A percentile compares a stretch with the other conserved stretches of the same genome.
Conservation (phyloP, 1,140 invertebrate genomes). For the Drosophila pandora region DNA sequence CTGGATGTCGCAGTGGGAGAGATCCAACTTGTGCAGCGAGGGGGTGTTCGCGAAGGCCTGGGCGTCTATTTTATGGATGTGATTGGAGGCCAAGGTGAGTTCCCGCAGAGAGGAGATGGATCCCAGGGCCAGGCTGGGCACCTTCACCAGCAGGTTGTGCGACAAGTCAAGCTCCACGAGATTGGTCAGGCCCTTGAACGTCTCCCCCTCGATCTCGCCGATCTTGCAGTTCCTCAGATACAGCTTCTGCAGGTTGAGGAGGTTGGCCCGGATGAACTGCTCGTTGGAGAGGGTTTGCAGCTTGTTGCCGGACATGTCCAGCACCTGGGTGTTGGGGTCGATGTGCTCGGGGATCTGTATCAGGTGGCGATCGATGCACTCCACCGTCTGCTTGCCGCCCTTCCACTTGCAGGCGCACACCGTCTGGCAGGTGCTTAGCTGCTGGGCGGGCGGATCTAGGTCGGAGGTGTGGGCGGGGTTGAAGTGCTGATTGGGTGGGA, state of each 20-base stretch:
- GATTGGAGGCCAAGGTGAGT: constrained; percentile 91
- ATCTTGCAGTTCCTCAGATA: constrained; percentile 92
- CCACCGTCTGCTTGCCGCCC: constrained; percentile 94
- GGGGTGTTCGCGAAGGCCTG: constrained; percentile 90
- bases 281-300: constrained; percentile 91
- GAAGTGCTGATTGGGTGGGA: constrained; percentile 30
- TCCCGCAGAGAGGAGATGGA: constrained; percentile 92
- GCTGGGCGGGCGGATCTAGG: constrained; percentile 51
- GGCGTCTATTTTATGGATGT: constrained; percentile 90
- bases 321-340: constrained; percentile 94
- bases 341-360: constrained; percentile 92
- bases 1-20: constrained; percentile 92
- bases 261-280: constrained; percentile 90
- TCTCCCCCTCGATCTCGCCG: constrained; percentile 92
- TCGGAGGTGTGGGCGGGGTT: constrained; percentile 35
- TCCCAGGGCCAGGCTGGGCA: constrained; percentile 91
- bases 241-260: constrained; percentile 94
- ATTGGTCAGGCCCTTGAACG: constrained; percentile 93
- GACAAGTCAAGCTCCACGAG: constrained; percentile 94
- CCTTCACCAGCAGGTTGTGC: constrained; percentile 90
- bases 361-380: constrained; percentile 92
- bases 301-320: constrained; percentile 94
- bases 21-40: constrained; percentile 92
- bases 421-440: constrained; percentile 87
- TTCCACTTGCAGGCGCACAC: constrained; percentile 96